These are phyloP conservation scores for Australoheros scitulus DNA, from an alignment of 2,113 vertebrate species.

Conservation along the genomic window DNA sequence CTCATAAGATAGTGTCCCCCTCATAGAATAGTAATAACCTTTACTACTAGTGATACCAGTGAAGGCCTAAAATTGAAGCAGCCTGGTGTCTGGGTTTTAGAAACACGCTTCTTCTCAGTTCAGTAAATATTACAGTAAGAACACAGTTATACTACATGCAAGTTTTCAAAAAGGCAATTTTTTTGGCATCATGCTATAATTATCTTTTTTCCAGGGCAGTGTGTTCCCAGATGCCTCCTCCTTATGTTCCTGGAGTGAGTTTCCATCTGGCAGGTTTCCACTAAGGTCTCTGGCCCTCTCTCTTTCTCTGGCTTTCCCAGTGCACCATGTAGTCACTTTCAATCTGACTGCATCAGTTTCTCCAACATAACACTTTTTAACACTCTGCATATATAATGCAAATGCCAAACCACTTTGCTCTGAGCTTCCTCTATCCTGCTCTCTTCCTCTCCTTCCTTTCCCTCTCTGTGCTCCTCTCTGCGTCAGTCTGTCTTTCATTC, in stretches of 20 bases:
- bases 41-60: not conserved
- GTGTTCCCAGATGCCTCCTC: slow-evolving; percentile 68
- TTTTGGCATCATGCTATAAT: slow-evolving; percentile 58
- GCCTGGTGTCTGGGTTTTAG: not conserved
- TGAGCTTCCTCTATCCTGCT: slow-evolving; percentile 40
- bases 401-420: slow-evolving; percentile 63
- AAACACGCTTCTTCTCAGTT: not conserved
- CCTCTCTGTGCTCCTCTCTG: slow-evolving; percentile 35
- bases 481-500: slow-evolving; percentile 55
- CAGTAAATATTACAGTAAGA: slow-evolving; percentile 11
- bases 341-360: slow-evolving; percentile 70
- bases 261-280: slow-evolving; percentile 65
- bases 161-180: slow-evolving; percentile 49
- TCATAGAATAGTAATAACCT: too few species aligned
- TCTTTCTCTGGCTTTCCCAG: slow-evolving; percentile 34
- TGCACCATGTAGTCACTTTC: slow-evolving; percentile 71
- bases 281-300: slow-evolving; percentile 16
- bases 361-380: slow-evolving; percentile 69
- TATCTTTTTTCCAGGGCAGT: slow-evolving; percentile 54
- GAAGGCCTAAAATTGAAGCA: not conserved
- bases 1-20: too few species aligned
- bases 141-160: not conserved
- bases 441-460: slow-evolving; percentile 14
- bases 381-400: slow-evolving; percentile 75
- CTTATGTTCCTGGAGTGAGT: slow-evolving; percentile 71